Percentiles rank a stretch among this genome's conserved stretches.
These are phyloP conservation scores for Mus pahari DNA, from an alignment of 2,113 vertebrate genomes.

Conservation along the genomic window DNA sequence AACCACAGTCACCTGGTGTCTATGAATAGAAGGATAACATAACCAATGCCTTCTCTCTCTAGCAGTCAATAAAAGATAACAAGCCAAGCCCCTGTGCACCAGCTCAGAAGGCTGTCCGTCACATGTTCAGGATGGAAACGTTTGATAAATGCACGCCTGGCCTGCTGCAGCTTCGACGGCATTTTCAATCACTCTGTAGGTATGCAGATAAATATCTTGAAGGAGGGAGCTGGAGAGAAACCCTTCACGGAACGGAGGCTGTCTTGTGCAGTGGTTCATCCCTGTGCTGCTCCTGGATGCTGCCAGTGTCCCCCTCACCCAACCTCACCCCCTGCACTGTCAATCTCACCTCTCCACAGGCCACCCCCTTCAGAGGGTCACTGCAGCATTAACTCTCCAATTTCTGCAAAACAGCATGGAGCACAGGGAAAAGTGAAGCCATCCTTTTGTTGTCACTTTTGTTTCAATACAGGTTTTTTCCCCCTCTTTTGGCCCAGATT, in stretches of 20 bases:
- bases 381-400: background rate
- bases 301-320: background rate
- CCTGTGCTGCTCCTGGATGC: background rate
- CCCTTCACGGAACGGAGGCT: background rate
- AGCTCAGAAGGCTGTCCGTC: background rate
- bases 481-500: background rate
- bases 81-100: background rate
- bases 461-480: background rate
- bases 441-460: background rate
- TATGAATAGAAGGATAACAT: background rate
- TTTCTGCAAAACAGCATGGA: background rate
- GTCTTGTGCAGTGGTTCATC: background rate
- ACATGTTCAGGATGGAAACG: background rate
- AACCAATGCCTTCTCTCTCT: background rate
- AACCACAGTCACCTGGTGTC: background rate
- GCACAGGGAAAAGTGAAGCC: background rate
- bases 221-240: background rate
- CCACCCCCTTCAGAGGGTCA: background rate
- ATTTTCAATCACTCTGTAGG: background rate
- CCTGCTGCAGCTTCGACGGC: background rate
- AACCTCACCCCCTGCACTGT: background rate
- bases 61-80: slow-evolving; percentile 8
- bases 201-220: background rate
- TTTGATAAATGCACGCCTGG: background rate
- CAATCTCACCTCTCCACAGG: background rate